Evolutionary conservation across 1,140 invertebrate genomes (phyloP), one percentile per base, ranked within the genome.

Genomic region (Drosophila sproati): DNA sequence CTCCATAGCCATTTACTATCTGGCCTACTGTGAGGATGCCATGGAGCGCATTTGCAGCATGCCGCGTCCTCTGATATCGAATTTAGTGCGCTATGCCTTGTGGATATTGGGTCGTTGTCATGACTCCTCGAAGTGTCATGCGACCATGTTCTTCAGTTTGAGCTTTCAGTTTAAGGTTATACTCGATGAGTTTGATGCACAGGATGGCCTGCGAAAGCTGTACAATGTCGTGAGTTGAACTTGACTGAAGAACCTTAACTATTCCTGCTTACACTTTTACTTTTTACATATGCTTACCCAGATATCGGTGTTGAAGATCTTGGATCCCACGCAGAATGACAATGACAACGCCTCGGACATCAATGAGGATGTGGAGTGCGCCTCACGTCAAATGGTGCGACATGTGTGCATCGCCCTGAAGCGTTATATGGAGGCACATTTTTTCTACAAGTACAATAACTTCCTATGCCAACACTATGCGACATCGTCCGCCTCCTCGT

Each of bases 71-170:
- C 94, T 97, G 2, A 94, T 98, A 5, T 94, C 94, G 2, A 96
- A 97, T 87, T 92, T 98, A 31, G 97, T 98, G 10, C 96, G 95
- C 94, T 97, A 99, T 92, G 96, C 96, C 0, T 93, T 99, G 1
- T 99, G 98, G 98, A 93, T 99, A 31, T 92, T 99, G 34, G 98
- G 99, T 90, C 98, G 98, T 85, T 98, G 98, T 28, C 98, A 99
- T 91, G 97, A 98, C 93, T 99, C 98, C 0, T 98, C 98, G 39
- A 94, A 98, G 71, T 98, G 98, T 90, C 98, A 99, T 93, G 98
- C 98, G 1, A 98, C 98, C 7, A 99, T 99, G 98, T 99, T 99
- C 92, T 99, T 99, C 92, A 96, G 97, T 0, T 94, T 98, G 60
- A 96, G 97, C 4, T 99, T 99, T 93, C 96, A 98, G 61, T 99